These are phyloP conservation scores for Chloroceryle inda DNA, from an alignment of 2,797 vertebrate species.

Conservation along the genomic window DNA sequence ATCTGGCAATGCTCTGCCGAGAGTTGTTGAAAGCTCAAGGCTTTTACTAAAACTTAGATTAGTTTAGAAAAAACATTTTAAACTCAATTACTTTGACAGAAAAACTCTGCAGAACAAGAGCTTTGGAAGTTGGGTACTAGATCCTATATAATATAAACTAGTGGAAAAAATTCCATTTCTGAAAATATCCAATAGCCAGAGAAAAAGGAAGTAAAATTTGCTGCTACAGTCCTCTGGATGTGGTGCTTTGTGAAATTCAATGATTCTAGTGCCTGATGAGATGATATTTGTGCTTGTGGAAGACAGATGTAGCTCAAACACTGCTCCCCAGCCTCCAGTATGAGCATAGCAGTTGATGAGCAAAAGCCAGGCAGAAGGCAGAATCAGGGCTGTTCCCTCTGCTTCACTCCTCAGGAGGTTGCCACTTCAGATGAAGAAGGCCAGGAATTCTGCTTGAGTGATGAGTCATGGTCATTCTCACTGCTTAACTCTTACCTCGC, in stretches of 20 bases:
- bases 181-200: neutral
- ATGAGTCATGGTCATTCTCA: neutral
- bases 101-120: neutral
- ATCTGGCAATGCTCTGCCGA: neutral
- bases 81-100: neutral
- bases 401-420: neutral
- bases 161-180: neutral
- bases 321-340: neutral
- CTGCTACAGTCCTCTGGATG: neutral
- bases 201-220: neutral
- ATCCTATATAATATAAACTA: neutral
- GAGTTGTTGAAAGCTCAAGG: neutral
- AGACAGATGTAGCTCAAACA: fast-evolving
- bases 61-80: neutral
- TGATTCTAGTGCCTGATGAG: neutral
- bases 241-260: neutral
- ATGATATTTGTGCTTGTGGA: neutral
- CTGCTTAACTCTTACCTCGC: neutral
- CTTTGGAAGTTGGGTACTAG: neutral
- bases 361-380: neutral
- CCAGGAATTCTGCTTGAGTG: neutral
- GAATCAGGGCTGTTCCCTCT: neutral
- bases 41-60: neutral
- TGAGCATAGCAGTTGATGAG: neutral
- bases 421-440: neutral